Evolutionary conservation across 2,113 vertebrate species (phyloP), one percentile per base, ranked within the genome.

Genomic region (Platycercus adscitus): DNA sequence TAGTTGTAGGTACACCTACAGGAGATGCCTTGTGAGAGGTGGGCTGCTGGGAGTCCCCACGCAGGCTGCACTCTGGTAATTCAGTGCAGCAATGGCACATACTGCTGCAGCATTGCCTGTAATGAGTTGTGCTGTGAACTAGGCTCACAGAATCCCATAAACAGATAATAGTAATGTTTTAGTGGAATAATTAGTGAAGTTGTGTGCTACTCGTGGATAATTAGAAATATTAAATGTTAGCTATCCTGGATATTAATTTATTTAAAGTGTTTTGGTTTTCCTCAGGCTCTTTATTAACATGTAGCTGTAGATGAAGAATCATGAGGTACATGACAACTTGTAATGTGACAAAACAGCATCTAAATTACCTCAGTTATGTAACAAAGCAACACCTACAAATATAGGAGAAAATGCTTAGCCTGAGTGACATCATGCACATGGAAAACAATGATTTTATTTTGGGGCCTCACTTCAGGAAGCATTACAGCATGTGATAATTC

Each of bases 191-290:
- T 77, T 81, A 55, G 78, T 80, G 78, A 80, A 56, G 55, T 58
- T 69, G 60, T 56, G 92, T 86, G 85, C 80, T 90, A 58, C 80
- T 95, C 5, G 0, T 70, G 71, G 92, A 80, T 94, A 93, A 89
- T 92, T 93, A 89, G 53, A 94, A 95, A 79, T 84, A 78, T 88
- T 87, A 69, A 81, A 87, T 85, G 80, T 89, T 77, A 81, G 88
- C 26, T 65, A 90, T 73, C 21, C 19, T 71, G 86, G 89, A 28
- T 83, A 77, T 96, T 93, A 93, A 56, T 94, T 93, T 64, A 88
- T 61, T 70, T 84, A 73, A 35, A 68, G 64, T 19, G 44, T 61
- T 92, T 82, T 72, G 55, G 2, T 64, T 78, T 47, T 58, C 72
- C 56, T 70, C 39, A 58, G 78, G 60, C 71, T 86, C 85, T 85